A percentile compares a stretch with the other conserved stretches of the same genome.
Evolutionary conservation across 2,888 invertebrate genomes (phyloP).

Genomic region (Drosophila fulvimacula): DNA sequence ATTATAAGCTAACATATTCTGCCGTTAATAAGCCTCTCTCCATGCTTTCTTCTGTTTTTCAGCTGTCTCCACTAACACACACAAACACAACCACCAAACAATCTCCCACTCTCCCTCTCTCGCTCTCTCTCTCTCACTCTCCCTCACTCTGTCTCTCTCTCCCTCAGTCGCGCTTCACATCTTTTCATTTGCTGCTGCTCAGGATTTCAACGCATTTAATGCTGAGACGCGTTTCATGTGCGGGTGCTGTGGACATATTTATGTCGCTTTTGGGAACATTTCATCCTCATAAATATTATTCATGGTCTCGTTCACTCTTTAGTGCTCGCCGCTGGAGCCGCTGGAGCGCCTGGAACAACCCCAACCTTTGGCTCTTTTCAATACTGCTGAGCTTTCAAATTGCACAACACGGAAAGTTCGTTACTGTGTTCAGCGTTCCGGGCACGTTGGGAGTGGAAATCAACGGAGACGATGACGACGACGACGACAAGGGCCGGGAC

Average conservation of each 20-base stretch:
- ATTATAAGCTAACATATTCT: conserved; percentile 24
- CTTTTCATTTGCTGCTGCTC: conserved; percentile 31
- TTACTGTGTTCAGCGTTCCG: conserved; percentile 59
- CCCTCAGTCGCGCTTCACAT: not conserved
- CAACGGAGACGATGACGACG: conserved; percentile 5
- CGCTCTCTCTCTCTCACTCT: not conserved
- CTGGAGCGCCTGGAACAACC: conserved; percentile 8
- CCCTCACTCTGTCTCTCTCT: not conserved
- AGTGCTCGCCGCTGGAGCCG: conserved; percentile 44
- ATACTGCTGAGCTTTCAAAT: conserved; percentile 79
- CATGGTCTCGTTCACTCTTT: conserved; percentile 75
- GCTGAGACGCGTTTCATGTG: conserved; percentile 78
- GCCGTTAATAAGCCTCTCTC: conserved; percentile 12
- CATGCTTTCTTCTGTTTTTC: conserved; percentile 5
- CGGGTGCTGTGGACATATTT: conserved; percentile 84
- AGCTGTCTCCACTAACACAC: conserved; percentile 23
- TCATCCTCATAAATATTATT: conserved; percentile 84
- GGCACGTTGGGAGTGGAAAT: conserved; percentile 27
- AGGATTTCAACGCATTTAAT: conserved; percentile 73
- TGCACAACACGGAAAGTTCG: conserved; percentile 69
- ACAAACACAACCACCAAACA: conserved; percentile 36
- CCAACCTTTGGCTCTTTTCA: conserved; percentile 14
- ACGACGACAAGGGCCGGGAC: conserved; percentile 25
- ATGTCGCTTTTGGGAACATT: conserved; percentile 84
- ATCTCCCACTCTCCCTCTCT: not conserved